phyloP scores from a whole-genome alignment of 2,113 vertebrate species.

The Pampusana beccarii region DNA sequence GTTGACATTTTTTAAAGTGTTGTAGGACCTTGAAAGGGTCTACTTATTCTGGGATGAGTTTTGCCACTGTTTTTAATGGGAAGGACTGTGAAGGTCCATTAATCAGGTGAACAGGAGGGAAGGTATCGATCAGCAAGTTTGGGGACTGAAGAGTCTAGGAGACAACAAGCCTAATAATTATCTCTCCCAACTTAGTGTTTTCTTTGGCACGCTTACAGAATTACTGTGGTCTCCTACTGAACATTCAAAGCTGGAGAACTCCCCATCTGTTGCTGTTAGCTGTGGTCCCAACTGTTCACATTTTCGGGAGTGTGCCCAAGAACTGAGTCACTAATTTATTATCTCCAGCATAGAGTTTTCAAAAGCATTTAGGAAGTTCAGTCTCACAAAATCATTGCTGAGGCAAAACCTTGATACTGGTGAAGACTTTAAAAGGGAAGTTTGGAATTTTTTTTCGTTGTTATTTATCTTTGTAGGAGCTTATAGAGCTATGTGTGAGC shows the following conservation, averaged over 20 bases:
- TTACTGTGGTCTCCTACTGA: conserved; percentile 18
- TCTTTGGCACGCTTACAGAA: conserved; percentile 2
- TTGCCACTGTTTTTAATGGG: background rate
- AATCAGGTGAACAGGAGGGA: background rate
- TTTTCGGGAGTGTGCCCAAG: conserved; percentile 28
- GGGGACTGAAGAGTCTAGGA: background rate
- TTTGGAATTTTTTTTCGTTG: background rate
- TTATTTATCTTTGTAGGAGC: background rate
- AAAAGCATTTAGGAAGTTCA: background rate
- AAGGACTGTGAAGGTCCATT: background rate
- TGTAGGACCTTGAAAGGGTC: background rate
- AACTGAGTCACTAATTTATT: conserved; percentile 34
- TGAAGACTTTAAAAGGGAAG: background rate
- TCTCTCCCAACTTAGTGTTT: background rate
- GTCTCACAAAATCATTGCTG: background rate
- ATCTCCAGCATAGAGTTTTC: background rate
- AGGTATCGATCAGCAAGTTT: background rate
- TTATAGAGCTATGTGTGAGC: background rate
- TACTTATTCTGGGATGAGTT: background rate
- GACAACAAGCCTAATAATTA: background rate
- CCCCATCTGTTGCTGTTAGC: conserved; percentile 52
- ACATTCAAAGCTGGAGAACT: conserved; percentile 32
- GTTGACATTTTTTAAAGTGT: background rate
- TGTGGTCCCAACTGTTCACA: conserved; percentile 47
- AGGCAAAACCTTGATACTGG: background rate